Conservation (phyloP, 2,888 invertebrate species). For the Aethes cnicana region DNA sequence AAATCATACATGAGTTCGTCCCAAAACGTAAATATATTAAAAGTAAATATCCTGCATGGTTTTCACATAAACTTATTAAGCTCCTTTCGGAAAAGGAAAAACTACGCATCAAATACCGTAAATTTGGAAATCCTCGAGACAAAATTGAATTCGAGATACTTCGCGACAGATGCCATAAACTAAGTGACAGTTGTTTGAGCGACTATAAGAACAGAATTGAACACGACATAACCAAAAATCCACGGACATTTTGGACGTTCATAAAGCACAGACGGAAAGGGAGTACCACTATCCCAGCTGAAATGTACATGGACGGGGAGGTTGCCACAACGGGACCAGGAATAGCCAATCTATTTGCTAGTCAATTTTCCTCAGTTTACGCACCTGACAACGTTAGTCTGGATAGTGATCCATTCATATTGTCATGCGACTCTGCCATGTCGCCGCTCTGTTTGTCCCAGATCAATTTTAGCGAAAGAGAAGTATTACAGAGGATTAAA, state of each 20-base stretch:
- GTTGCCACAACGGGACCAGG: too few species aligned
- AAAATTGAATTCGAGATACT: background rate
- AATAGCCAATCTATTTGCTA: too few species aligned
- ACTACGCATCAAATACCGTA: background rate
- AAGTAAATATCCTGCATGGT: background rate
- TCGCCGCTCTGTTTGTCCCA: background rate
- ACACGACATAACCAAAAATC: background rate
- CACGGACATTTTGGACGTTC: background rate
- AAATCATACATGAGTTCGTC: background rate
- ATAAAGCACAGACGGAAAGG: too few species aligned
- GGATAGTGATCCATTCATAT: too few species aligned
- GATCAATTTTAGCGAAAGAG: background rate
- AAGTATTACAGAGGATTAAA: slow-evolving; percentile 1
- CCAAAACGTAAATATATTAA: background rate
- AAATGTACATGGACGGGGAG: too few species aligned
- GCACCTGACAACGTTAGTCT: too few species aligned
- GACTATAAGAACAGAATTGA: background rate
- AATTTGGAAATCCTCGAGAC: slow-evolving; percentile 10
- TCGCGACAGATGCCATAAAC: background rate
- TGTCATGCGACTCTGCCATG: background rate
- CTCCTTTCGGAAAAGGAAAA: background rate
- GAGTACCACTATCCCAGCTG: too few species aligned
- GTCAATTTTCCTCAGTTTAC: slow-evolving; percentile 12
- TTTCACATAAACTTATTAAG: background rate
- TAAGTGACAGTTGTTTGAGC: background rate